Evolutionary conservation across 2,113 vertebrate species (phyloP), one percentile per base, ranked within the genome.

Genomic region (Ia io): DNA sequence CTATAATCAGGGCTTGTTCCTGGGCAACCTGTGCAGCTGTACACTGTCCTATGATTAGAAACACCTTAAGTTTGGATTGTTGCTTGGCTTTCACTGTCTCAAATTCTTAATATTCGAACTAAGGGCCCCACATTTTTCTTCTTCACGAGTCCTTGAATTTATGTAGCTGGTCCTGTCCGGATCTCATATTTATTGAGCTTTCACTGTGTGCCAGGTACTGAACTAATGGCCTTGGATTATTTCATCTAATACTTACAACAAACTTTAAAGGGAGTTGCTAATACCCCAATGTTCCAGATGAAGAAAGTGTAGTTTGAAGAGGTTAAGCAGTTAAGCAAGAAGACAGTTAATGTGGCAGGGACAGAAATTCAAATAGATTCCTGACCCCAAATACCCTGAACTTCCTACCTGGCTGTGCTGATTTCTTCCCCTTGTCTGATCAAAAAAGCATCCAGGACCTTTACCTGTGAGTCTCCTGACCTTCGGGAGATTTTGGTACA

Each of bases 221-320:
- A 95, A 35, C 28, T 40, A 88, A 67, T 44, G 32, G 7, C 32
- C 40, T 92, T 53, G 56, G 9, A 61, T 85, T 51, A 84, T 82
- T 77, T 89, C 70, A 77, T 65, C 28, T 63, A 90, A 76, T 40
- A 71, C 20, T 49, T 77, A 85, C n/a, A 80, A 44, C 3, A 73
- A 40, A 22, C 12, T 17, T 65, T 11, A 56, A 77, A 95, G 3
- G 14, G 14, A 74, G 13, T 49, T 59, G 71, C 77, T 73, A 86
- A 83, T 77, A 87, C 6, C 9, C 7, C 25, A 73, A 1, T 28
- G 79, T 88, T 69, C 47, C 22, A 84, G 13, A 76, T 74, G 35
- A 74, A 96, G 35, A 83, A 86, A 84, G 17, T 90, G 7, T 83
- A 30, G 14, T 63, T 93, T 78, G 53, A 93, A 71, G n/a, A 93